Base-by-base conservation (phyloP, 2,888 invertebrate genomes). In the Saturnia pavonia region DNA sequence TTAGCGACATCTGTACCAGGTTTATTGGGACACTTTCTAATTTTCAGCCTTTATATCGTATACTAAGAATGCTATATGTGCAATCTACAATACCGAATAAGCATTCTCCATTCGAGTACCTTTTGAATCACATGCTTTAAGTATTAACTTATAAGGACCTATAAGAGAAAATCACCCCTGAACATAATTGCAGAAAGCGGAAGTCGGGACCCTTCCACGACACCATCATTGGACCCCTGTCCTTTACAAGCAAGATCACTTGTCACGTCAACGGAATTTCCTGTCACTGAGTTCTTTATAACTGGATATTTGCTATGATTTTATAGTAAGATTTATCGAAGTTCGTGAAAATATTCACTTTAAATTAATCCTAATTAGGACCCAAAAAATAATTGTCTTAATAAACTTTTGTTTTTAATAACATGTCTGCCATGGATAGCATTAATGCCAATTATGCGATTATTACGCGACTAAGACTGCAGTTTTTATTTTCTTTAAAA, bases 161-260 rank as follows among this genome's bases (percentile, higher is more conserved):
- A 51, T 25, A 57, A 25, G 25, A 22, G 25, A 57, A 40, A 65
- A 40, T 65, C 34, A 40, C 40, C 34, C 40, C 65, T 19, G 65
- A 60, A 60, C 27, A 40, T 65, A 65, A 65, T 65, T 65, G 65
- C 65, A 40, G 40, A 40, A 65, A 40, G 65, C 34, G 65, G 65
- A 63, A 40, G 40, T 40, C 40, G 40, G 27, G 19, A 40, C 40
- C 40, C 40, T 65, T 65, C 65, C n/a, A 9, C 40, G 19, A 40
- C 27, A 14, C 27, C 40, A 65, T 40, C 65, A 22, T 11, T 19
- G 22, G n/a, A 12, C 40, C 40, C 65, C 40, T 65, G 11, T 40
- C 40, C 12, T 65, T 40, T 40, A 12, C 57, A 25, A 57, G 57
- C 48, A 14, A 60, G 65, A 65, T 40, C 40, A 22, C 65, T 65